Evolutionary conservation across 2,888 invertebrate genomes (phyloP).

Genomic region (Troides helena): DNA sequence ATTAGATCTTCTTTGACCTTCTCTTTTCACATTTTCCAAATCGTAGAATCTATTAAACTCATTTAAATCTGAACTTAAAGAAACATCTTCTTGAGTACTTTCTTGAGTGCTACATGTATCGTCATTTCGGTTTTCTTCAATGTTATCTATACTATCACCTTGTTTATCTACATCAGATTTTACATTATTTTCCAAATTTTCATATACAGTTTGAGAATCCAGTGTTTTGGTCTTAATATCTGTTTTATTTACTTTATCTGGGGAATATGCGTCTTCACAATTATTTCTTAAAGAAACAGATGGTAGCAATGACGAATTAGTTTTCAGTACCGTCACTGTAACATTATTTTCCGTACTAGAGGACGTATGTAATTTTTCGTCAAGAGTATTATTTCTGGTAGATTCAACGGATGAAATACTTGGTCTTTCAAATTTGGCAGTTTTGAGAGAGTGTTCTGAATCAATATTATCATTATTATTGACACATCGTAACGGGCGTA

Average conservation of each 20-base stretch:
- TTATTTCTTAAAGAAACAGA: background rate
- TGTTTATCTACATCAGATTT: background rate
- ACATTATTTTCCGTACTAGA: background rate
- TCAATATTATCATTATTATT: conserved; percentile 4
- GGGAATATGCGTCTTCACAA: background rate
- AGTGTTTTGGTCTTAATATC: background rate
- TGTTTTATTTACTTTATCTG: background rate
- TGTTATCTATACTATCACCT: background rate
- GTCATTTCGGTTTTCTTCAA: background rate
- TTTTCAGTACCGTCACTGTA: background rate
- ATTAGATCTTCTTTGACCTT: background rate
- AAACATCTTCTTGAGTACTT: background rate
- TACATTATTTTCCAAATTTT: background rate
- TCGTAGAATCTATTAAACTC: background rate
- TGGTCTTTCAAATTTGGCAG: background rate
- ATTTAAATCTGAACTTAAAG: conserved; percentile 5
- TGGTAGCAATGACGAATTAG: background rate
- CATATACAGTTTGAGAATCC: background rate
- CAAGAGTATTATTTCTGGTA: background rate
- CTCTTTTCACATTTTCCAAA: background rate
- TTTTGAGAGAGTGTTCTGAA: background rate
- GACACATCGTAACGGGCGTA: background rate
- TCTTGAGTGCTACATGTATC: background rate
- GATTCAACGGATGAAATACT: background rate
- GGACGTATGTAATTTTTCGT: background rate